phyloP scores from a whole-genome alignment of 2,888 invertebrate genomes.

The Lagria hirta region DNA sequence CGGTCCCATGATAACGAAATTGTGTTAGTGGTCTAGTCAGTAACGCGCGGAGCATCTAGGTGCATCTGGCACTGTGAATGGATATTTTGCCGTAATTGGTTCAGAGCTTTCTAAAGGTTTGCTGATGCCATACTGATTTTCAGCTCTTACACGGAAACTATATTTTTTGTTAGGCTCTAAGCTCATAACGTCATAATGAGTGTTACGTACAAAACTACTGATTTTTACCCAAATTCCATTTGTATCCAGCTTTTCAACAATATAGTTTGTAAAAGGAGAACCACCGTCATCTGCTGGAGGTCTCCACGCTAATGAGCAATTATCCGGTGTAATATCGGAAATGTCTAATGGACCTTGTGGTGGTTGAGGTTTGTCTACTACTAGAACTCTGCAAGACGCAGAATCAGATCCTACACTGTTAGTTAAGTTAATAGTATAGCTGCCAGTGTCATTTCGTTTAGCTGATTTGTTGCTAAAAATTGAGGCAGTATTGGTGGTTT shows the following conservation, averaged over 20 bases:
- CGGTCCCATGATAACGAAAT: slow-evolving; percentile 90
- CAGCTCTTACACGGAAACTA: slow-evolving; percentile 94
- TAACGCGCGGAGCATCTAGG: slow-evolving; percentile 86
- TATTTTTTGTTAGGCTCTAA: slow-evolving; percentile 88
- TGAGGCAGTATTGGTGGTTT: slow-evolving; percentile 77
- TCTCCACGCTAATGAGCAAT: slow-evolving; percentile 92
- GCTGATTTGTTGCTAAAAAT: slow-evolving; percentile 86
- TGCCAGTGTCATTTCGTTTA: slow-evolving; percentile 89
- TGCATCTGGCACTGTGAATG: slow-evolving; percentile 93
- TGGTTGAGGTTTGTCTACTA: slow-evolving; percentile 82
- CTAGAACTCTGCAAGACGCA: slow-evolving; percentile 82
- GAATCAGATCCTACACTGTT: slow-evolving; percentile 92
- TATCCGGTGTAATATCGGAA: slow-evolving; percentile 92
- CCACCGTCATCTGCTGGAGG: slow-evolving; percentile 94
- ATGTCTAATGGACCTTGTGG: slow-evolving; percentile 90
- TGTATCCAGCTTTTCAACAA: slow-evolving; percentile 90
- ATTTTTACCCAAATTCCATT: slow-evolving; percentile 86
- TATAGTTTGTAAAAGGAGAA: slow-evolving; percentile 93
- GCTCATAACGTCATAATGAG: slow-evolving; percentile 95
- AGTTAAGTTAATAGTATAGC: slow-evolving; percentile 85
- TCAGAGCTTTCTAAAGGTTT: slow-evolving; percentile 88
- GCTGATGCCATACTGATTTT: slow-evolving; percentile 96
- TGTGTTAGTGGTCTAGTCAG: slow-evolving; percentile 88
- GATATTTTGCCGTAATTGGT: slow-evolving; percentile 91
- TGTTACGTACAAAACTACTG: slow-evolving; percentile 88